These are phyloP conservation scores for Poecilia velifera DNA, from an alignment of 2,797 vertebrate genomes.

Conservation along the genomic window DNA sequence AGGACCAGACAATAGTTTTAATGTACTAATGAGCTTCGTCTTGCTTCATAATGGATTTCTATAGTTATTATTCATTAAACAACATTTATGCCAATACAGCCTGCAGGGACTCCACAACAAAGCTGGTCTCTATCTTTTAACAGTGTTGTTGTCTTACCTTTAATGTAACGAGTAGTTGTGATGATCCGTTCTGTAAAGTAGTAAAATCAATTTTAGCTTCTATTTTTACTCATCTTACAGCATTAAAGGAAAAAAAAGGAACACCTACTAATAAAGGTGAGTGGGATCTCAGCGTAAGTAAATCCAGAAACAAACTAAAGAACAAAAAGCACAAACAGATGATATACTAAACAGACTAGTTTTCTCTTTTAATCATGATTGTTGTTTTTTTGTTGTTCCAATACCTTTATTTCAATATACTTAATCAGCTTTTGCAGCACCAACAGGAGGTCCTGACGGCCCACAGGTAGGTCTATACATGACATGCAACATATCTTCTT, in stretches of 20 bases:
- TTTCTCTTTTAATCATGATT: neutral
- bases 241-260: constrained; percentile 7
- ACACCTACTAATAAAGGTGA: constrained; percentile 93
- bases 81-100: constrained; percentile 14
- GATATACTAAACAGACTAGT: neutral
- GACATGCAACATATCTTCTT: constrained; percentile 3
- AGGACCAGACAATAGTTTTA: neutral
- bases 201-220: constrained; percentile 13
- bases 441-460: constrained; percentile 86
- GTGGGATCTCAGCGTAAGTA: constrained; percentile 89
- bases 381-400: neutral
- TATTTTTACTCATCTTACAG: neutral
- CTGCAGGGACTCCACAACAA: neutral
- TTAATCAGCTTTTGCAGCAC: constrained; percentile 92
- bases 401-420: constrained; percentile 93
- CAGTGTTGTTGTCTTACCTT: constrained; percentile 63
- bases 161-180: constrained; percentile 67
- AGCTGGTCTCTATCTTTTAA: constrained; percentile 1
- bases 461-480: constrained; percentile 87
- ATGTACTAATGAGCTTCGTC: neutral
- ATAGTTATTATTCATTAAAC: constrained; percentile 11
- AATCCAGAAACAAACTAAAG: constrained; percentile 88
- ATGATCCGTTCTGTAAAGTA: constrained; percentile 70
- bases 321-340: constrained; percentile 40
- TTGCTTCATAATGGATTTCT: neutral